Evolutionary conservation across 2,113 vertebrate species (phyloP), one percentile per base, ranked within the genome.

Genomic region (Micromys minutus): DNA sequence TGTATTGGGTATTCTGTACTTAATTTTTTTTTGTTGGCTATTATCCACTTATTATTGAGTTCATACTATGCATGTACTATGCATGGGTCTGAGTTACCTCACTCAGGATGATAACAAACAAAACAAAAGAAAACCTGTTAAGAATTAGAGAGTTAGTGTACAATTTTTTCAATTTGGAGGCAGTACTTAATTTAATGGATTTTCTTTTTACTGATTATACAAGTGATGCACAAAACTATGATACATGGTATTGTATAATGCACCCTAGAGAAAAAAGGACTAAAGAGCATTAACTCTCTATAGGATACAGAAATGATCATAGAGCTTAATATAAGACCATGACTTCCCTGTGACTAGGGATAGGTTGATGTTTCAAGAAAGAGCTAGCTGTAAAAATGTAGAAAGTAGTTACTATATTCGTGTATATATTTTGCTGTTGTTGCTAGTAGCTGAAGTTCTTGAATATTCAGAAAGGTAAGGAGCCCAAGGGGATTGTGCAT

Each of bases 281-380:
- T 45, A 45, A 47, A 52, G 5, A 61, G 45, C 4, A 59, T 61
- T 36, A 71, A 16, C 5, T 55, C 34, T 81, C 39, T 42, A 13
- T 5, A 75, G 0, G 50, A 1, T 31, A 24, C 52, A 55, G 36
- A 89, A 42, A 34, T 13, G 16, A 5, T 61, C 57, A 61, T 8
- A 45, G 9, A 42, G 0, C 3, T 87, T 8, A 7, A 0, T 8
- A 34, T 87, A 47, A 7, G 79, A 69, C 2, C 24, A 29, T 55
- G 26, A 17, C 2, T 59, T 26, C 3, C 24, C 2, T 81, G 3
- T 75, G 31, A 22, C 34, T 52, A 74, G 3, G 13, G 10, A 87
- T 65, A 7, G 22, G 5, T 5, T 45, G 52, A 6, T 2, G 0
- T 72, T 72, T 95, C 31, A 83, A 72, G 29, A 91, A 81, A 65